Percentiles rank a stretch among this genome's conserved stretches.
Evolutionary conservation across 2,113 vertebrate species (phyloP).

Genomic region (Lampris incognitus): DNA sequence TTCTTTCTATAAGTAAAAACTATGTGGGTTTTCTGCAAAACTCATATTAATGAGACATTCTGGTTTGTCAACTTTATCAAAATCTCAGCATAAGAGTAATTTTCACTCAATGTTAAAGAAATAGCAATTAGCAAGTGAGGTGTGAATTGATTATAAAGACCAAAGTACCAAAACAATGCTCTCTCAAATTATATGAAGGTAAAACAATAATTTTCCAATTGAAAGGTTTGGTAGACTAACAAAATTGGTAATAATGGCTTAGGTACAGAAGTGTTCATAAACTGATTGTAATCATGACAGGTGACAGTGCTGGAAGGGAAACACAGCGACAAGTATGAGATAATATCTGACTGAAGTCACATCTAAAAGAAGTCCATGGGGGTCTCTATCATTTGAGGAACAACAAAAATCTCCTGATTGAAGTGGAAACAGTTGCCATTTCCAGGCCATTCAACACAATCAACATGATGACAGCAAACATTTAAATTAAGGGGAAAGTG

Average conservation of each 20-base stretch:
- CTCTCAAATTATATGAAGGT: no score
- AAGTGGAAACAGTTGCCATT: conserved; percentile 39
- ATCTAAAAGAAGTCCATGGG: neutral
- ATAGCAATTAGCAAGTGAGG: no score
- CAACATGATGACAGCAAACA: conserved; percentile 25
- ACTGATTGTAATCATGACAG: neutral
- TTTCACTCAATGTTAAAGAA: no score
- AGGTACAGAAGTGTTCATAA: neutral
- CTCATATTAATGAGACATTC: no score
- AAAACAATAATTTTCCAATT: no score
- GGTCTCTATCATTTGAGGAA: conserved; percentile 10
- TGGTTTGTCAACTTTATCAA: no score
- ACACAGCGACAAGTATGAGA: neutral
- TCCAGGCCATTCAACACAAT: conserved; percentile 26
- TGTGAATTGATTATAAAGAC: no score
- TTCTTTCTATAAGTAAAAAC: no score
- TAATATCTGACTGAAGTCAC: neutral
- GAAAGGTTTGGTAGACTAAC: neutral
- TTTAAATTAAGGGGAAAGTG: conserved; percentile 29
- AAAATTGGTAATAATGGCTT: neutral
- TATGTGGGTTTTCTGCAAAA: no score
- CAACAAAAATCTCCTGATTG: neutral
- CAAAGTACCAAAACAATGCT: no score
- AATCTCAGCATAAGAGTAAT: no score
- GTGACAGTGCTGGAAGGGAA: no score